These are phyloP conservation scores for Drosophila leontia DNA, from an alignment of 1,140 invertebrate genomes.

Conservation along the genomic window DNA sequence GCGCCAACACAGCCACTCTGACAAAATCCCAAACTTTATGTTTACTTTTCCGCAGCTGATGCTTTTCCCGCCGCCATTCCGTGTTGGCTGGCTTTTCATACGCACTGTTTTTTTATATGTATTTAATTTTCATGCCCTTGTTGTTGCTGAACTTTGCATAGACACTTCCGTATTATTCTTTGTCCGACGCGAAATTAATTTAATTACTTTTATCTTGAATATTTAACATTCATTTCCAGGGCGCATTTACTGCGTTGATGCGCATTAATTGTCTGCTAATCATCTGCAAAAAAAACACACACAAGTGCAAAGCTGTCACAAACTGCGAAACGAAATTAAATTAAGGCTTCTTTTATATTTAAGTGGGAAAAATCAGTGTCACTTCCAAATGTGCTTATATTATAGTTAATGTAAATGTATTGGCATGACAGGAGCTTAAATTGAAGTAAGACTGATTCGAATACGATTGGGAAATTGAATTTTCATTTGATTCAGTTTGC, in stretches of 20 bases:
- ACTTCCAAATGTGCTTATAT: conserved; percentile 5
- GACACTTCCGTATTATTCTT: conserved; percentile 59
- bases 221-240: conserved; percentile 33
- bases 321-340: conserved; percentile 5
- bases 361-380: conserved; percentile 3
- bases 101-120: conserved; percentile 49
- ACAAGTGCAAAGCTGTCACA: conserved; percentile 27
- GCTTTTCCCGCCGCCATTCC: conserved; percentile 40
- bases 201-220: conserved; percentile 57
- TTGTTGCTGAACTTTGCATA: conserved; percentile 52
- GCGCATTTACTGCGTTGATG: conserved; percentile 12
- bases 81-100: conserved; percentile 59
- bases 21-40: conserved; percentile 59
- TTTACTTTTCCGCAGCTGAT: conserved; percentile 77
- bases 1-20: conserved; percentile 34
- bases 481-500: conserved; percentile 54
- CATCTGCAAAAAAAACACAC: conserved; percentile 31
- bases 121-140: conserved; percentile 11
- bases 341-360: not conserved
- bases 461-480: conserved; percentile 54
- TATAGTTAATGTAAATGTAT: conserved; percentile 6
- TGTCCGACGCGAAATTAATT: conserved; percentile 65
- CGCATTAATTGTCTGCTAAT: conserved; percentile 41
- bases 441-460: conserved; percentile 21
- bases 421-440: not conserved